Conservation (phyloP, 2,888 invertebrate genomes). For the Brachyopa scutellaris region DNA sequence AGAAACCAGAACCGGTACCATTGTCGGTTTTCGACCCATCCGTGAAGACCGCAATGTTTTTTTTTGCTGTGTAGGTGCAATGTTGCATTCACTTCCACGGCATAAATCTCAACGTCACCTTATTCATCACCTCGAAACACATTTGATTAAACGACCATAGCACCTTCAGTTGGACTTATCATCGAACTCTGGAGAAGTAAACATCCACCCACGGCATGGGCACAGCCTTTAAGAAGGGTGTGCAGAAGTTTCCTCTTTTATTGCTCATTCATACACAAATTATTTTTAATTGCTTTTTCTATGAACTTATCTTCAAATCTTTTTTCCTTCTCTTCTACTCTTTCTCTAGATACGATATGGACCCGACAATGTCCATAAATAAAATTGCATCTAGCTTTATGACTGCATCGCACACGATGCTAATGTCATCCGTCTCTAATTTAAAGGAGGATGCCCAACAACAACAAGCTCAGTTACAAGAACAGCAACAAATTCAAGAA, state of each 20-base stretch:
- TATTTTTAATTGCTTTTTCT: constrained; percentile 2
- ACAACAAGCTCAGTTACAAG: constrained; percentile 35
- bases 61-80: too few relatives aligned
- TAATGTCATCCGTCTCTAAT: constrained; percentile 10
- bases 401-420: constrained; percentile 12
- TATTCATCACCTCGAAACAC: background rate
- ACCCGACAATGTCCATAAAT: constrained; percentile 18
- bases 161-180: constrained; percentile 27
- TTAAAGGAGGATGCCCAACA: constrained; percentile 56
- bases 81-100: too few relatives aligned
- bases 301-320: constrained; percentile 11
- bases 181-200: constrained; percentile 8
- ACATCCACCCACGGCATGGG: background rate
- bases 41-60: too few relatives aligned
- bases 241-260: constrained; percentile 14
- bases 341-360: constrained; percentile 29
- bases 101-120: too few relatives aligned
- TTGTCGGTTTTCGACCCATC: too few relatives aligned
- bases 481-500: constrained; percentile 1
- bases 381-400: constrained; percentile 36
- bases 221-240: constrained; percentile 22
- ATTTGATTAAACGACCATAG: background rate
- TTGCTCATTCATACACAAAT: too few relatives aligned
- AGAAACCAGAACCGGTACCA: too few relatives aligned
- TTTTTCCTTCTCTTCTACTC: background rate